Base-by-base conservation (phyloP, 2,797 vertebrate genomes). In the Ambastaia sidthimunki region DNA sequence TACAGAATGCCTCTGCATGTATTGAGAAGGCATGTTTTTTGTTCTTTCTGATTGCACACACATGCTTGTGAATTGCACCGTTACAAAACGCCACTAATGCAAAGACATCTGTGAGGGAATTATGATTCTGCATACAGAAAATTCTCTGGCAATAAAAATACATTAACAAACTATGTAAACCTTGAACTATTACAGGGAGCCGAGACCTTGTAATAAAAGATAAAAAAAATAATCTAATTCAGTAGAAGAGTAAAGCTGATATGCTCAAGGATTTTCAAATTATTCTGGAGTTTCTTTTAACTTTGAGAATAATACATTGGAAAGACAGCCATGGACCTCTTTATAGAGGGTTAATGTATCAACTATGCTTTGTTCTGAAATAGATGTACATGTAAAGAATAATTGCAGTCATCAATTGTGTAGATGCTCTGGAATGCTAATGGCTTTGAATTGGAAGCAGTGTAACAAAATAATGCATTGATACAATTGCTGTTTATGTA, bases 1-100 rank as follows among this genome's bases (percentile, higher is more conserved):
- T 81, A 90, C 88, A 82, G 85, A 90, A 92, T 90, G 89, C 88
- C 86, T 91, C 86, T 94, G 94, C 94, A 95, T 94, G 93, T 89
- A 90, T 90, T 85, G 83, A 87, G 75, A 86, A 88, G 89, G 88
- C 88, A 89, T 91, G 83, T 86, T 81, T 83, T 82, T 9, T 9
- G 37, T 66, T 75, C 75, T 76, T 83, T 80, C 70, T 25, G 70
- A 72, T 60, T 31, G 47, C 76, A 71, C 41, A 23, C 65, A 72
- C 50, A 59, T 50, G 74, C 34, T 68, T 73, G 76, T 80, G 48
- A 70, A 60, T 34, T 57, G 23, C 75, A 78, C 67, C 74, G 60
- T 52, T 78, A 80, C 55, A 63, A 71, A 74, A 0, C 75, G 34
- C 74, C 77, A 80, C 54, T 71, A 54, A 66, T 47, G 23, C 71